Base-by-base conservation (phyloP, 2,888 invertebrate species). In the Petrolisthes manimaculis region DNA sequence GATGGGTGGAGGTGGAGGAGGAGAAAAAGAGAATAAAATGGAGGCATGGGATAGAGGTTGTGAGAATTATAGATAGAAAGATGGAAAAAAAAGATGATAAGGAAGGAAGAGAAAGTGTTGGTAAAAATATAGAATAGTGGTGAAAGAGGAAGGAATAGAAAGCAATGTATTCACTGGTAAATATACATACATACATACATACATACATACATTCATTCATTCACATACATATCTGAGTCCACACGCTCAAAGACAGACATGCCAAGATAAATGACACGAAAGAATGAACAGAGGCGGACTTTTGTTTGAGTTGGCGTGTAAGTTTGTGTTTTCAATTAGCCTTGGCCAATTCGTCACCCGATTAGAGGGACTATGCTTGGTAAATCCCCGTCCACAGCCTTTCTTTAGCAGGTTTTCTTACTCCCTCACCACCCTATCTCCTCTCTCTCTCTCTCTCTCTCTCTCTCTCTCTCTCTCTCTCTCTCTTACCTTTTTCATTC, bases 381-480 rank as follows among this genome's bases (percentile, higher is more conserved):
- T n/a, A n/a, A n/a, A 37, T 24, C 3, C 51, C 18, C 51, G 0
- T 8, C 51, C 51, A 80, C 5, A 80, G 80, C n/a, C 0, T 55
- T 8, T 55, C 0, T 51, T n/a, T 55, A 5, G 55, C 3, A 9
- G n/a, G 21, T 12, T 6, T 5, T 55, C n/a, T 55, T 5, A 80
- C 18, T 18, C 56, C 24, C 4, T 83, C 69, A 69, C 53, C 53
- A 21, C 74, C 14, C 4, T 6, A 74, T 74, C 14, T 9, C 12
- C 74, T 53, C 14, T n/a, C 12, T 51, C 74, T 21, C 55, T 53
- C 74, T 54, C 21, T 53, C 75, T 12, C 21, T 74, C 55, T 18
- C 83, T 6, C 61, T 54, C 71, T 51, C 37, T n/a, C 83, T 69
- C 83, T 37, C 24, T 71, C 83, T 53, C 6, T 67, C 67, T n/a